These are phyloP conservation scores for Lates japonicus DNA, from an alignment of 2,797 vertebrate genomes.

Conservation along the genomic window DNA sequence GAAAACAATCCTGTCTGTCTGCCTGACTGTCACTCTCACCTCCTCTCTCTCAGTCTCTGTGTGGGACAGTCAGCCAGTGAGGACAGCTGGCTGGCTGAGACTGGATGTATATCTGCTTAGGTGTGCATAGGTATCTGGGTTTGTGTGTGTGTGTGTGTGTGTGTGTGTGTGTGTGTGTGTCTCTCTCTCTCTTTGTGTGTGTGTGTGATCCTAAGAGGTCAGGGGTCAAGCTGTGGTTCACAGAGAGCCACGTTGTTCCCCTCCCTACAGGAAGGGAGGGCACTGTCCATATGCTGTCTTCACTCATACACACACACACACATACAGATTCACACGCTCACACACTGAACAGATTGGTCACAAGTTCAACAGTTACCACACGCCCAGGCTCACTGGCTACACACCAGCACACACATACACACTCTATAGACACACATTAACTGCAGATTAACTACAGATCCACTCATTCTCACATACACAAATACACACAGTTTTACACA, in stretches of 20 bases:
- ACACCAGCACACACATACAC: neutral
- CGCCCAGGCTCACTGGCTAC: slow-evolving; percentile 17
- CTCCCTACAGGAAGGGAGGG: slow-evolving; percentile 88
- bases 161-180: slow-evolving; percentile 64
- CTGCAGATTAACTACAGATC: neutral
- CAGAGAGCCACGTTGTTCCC: slow-evolving; percentile 82
- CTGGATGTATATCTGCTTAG: slow-evolving; percentile 64
- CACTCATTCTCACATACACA: neutral
- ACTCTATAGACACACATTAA: neutral
- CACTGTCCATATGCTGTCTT: slow-evolving; percentile 89
- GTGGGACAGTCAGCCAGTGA: slow-evolving; percentile 53
- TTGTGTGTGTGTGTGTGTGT: slow-evolving; percentile 73
- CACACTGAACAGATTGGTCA: slow-evolving; percentile 23
- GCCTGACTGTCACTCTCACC: slow-evolving; percentile 67
- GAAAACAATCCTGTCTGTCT: slow-evolving; percentile 72
- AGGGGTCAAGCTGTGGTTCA: slow-evolving; percentile 83
- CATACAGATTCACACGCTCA: slow-evolving; percentile 52
- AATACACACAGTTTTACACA: neutral
- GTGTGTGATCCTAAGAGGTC: slow-evolving; percentile 83
- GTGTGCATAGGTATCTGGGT: slow-evolving; percentile 74
- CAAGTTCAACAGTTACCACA: slow-evolving; percentile 50
- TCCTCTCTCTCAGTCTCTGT: slow-evolving; percentile 59
- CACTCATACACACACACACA: slow-evolving; percentile 67
- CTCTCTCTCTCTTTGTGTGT: slow-evolving; percentile 65
- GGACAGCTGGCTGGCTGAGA: slow-evolving; percentile 84